These are phyloP conservation scores for Noctuana brunneofusca DNA, from an alignment of 2,888 invertebrate genomes.

Conservation along the genomic window DNA sequence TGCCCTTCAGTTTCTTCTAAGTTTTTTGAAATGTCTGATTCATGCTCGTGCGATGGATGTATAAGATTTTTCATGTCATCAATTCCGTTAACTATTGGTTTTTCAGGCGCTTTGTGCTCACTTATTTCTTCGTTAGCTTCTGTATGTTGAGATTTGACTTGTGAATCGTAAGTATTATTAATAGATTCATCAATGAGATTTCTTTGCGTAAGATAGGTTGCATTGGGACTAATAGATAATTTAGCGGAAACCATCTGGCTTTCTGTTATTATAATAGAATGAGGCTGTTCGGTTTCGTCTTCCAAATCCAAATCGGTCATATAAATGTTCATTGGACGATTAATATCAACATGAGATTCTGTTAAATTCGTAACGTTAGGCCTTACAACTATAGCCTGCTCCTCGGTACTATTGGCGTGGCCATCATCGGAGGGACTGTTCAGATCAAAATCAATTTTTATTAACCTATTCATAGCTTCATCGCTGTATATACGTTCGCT, in stretches of 20 bases:
- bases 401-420: slow-evolving; percentile 42
- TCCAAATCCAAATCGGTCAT: slow-evolving; percentile 63
- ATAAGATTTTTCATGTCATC: slow-evolving; percentile 2
- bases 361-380: slow-evolving; percentile 63
- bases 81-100: slow-evolving; percentile 39
- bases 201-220: slow-evolving; percentile 48
- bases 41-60: slow-evolving; percentile 5
- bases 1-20: slow-evolving; percentile 7
- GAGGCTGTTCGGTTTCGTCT: slow-evolving; percentile 74
- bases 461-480: slow-evolving; percentile 45
- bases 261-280: slow-evolving; percentile 75
- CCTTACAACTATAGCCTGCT: slow-evolving; percentile 53
- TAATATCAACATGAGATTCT: slow-evolving; percentile 66
- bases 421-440: slow-evolving; percentile 47
- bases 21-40: slow-evolving; percentile 29
- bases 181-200: slow-evolving; percentile 42
- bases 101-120: slow-evolving; percentile 35
- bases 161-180: slow-evolving; percentile 56
- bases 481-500: slow-evolving; percentile 63
- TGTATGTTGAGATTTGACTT: slow-evolving; percentile 39
- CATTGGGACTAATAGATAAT: slow-evolving; percentile 48
- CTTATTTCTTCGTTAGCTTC: slow-evolving; percentile 33
- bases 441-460: slow-evolving; percentile 44
- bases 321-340: slow-evolving; percentile 54
- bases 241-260: slow-evolving; percentile 55